These are phyloP conservation scores for Apodemus sylvaticus DNA, from an alignment of 2,113 vertebrate species.

Conservation along the genomic window DNA sequence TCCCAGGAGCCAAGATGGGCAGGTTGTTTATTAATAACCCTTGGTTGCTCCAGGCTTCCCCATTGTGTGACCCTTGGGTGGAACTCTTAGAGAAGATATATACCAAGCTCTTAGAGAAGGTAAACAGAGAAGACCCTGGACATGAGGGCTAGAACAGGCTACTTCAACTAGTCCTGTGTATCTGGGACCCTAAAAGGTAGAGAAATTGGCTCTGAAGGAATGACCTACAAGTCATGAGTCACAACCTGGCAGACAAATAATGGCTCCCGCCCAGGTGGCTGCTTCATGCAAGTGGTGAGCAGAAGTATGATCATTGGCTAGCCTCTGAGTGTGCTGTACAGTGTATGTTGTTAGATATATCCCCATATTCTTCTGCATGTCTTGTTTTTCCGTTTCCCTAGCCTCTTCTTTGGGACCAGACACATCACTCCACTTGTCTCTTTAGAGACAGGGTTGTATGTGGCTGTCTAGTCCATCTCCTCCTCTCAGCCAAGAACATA, in stretches of 20 bases:
- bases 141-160: neutral
- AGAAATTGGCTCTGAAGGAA: neutral
- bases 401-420: neutral
- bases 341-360: neutral
- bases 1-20: neutral
- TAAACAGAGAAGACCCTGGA: conserved; percentile 18
- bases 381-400: conserved; percentile 4
- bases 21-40: neutral
- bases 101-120: neutral
- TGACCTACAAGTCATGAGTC: neutral
- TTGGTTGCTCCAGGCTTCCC: neutral
- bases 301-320: neutral
- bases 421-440: neutral
- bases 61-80: neutral
- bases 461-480: conserved; percentile 18
- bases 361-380: neutral
- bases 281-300: neutral
- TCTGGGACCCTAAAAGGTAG: neutral
- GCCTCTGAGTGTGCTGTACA: neutral
- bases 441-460: neutral
- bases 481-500: neutral
- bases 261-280: neutral
- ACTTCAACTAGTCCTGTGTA: neutral
- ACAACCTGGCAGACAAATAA: conserved; percentile 15
- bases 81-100: neutral